Evolutionary conservation across 2,888 invertebrate genomes (phyloP).

Genomic region (Gandaritis pyraliata): DNA sequence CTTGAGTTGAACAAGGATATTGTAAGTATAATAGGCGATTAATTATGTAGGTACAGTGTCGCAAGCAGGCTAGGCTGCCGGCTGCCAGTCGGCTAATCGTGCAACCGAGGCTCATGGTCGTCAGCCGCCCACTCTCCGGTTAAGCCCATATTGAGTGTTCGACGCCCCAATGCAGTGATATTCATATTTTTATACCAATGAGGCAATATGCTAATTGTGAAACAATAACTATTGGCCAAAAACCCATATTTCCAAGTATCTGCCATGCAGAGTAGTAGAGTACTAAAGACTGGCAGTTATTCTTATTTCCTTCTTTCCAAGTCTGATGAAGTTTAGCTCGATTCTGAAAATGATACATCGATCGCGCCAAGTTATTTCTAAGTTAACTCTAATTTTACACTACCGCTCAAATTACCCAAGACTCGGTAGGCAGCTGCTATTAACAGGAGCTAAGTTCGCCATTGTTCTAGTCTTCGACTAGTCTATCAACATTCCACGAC

Average conservation of each 20-base stretch:
- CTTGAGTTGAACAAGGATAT: constrained; percentile 39
- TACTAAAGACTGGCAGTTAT: background rate
- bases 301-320: background rate
- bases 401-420: constrained; percentile 37
- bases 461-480: constrained; percentile 63
- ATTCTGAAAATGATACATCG: background rate
- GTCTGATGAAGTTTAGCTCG: background rate
- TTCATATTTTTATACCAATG: constrained; percentile 75
- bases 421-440: constrained; percentile 45
- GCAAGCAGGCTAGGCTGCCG: constrained; percentile 65
- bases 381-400: constrained; percentile 25
- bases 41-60: constrained; percentile 70
- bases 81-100: constrained; percentile 65
- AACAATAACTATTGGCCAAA: constrained; percentile 50
- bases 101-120: constrained; percentile 77
- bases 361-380: constrained; percentile 4
- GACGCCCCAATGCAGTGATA: constrained; percentile 69
- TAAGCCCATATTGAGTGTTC: constrained; percentile 80
- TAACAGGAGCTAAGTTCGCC: constrained; percentile 51
- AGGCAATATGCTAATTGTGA: constrained; percentile 71
- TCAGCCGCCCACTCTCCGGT: constrained; percentile 79
- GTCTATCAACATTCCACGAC: constrained; percentile 64
- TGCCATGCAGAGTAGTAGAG: background rate
- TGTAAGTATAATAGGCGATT: constrained; percentile 58
- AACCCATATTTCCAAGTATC: constrained; percentile 9